Percentiles rank a stretch among this genome's conserved stretches.
Evolutionary conservation across 1,140 invertebrate species (phyloP).

Genomic region (Drosophila setifemur): DNA sequence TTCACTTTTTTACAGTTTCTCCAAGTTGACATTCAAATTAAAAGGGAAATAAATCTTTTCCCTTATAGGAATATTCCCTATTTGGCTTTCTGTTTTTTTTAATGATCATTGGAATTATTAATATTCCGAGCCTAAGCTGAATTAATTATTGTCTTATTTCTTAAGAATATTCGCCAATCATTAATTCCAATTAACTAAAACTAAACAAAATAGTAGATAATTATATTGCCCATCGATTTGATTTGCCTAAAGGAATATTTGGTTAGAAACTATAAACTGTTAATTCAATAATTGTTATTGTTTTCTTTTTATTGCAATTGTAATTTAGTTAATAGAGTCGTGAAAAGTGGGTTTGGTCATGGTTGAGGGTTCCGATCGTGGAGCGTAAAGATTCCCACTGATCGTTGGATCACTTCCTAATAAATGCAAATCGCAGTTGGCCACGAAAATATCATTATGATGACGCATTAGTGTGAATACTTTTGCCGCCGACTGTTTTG

Average conservation of each 20-base stretch:
- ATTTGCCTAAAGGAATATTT: too few species aligned
- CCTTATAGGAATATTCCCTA: too few species aligned
- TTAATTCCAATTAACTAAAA: slow-evolving; percentile 13
- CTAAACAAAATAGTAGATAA: background rate
- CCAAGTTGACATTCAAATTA: too few species aligned
- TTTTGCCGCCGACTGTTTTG: background rate
- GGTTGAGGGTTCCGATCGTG: slow-evolving; percentile 3
- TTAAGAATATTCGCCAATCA: background rate
- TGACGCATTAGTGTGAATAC: slow-evolving; percentile 50
- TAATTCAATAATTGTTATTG: slow-evolving; percentile 26
- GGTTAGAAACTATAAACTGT: background rate
- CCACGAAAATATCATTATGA: slow-evolving; percentile 65
- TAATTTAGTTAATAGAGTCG: slow-evolving; percentile 2
- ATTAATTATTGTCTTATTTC: background rate
- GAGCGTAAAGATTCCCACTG: slow-evolving; percentile 17
- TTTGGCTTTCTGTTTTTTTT: too few species aligned
- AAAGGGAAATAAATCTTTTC: too few species aligned
- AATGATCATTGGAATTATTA: background rate
- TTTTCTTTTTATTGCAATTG: background rate
- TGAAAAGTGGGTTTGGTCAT: slow-evolving; percentile 18
- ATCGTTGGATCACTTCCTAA: slow-evolving; percentile 49
- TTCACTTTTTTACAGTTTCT: too few species aligned
- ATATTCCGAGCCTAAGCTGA: background rate
- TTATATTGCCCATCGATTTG: background rate
- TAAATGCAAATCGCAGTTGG: slow-evolving; percentile 52